A percentile compares a stretch with the other conserved stretches of the same genome.
phyloP scores from a whole-genome alignment of 2,888 invertebrate genomes.

The Drosophila neutralis region DNA sequence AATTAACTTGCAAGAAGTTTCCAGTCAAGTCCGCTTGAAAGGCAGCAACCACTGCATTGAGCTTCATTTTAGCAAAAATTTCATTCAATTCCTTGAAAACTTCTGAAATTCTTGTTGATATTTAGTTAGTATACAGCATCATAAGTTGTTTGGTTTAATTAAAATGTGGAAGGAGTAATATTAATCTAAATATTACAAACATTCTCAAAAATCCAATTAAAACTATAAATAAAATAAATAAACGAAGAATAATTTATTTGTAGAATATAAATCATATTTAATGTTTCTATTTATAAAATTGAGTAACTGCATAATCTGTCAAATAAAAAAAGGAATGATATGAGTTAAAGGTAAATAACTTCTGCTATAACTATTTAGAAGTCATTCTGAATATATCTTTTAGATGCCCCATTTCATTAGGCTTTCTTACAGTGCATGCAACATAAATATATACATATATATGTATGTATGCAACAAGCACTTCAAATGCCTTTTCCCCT shows the following conservation, averaged over 20 bases:
- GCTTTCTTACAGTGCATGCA: slow-evolving; percentile 10
- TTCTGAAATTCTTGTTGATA: background rate
- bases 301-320: background rate
- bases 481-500: background rate
- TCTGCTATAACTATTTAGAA: background rate
- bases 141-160: background rate
- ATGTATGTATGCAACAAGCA: background rate
- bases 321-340: background rate
- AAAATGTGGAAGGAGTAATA: background rate
- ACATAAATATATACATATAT: background rate
- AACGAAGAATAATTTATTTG: background rate
- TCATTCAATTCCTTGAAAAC: background rate
- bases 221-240: background rate
- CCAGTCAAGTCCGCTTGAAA: background rate
- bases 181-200: background rate
- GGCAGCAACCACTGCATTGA: no score
- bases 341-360: background rate
- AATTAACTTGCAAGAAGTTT: slow-evolving; percentile 4
- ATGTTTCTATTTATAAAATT: background rate
- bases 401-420: background rate
- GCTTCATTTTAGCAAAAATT: background rate
- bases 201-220: background rate
- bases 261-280: background rate
- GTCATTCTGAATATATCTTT: background rate
- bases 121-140: no score